These are phyloP conservation scores for Athalia cordata DNA, from an alignment of 2,888 invertebrate genomes.

Conservation along the genomic window DNA sequence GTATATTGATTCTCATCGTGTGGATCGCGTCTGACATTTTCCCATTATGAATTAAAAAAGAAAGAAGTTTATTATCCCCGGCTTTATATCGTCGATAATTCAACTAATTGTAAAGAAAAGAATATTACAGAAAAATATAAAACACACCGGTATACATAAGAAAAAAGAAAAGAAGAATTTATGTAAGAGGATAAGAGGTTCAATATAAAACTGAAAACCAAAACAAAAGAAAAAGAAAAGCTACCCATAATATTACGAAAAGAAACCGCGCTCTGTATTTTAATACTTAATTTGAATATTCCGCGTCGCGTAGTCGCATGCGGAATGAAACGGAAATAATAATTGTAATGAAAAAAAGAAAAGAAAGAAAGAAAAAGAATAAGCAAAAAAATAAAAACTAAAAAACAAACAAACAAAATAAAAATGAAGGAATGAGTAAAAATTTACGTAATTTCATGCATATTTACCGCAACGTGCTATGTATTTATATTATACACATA, in stretches of 20 bases:
- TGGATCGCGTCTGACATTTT: too few relatives aligned
- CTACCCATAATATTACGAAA: background rate
- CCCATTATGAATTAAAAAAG: too few relatives aligned
- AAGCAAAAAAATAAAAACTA: too few relatives aligned
- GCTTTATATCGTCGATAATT: too few relatives aligned
- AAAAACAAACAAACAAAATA: background rate
- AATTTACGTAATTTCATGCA: slow-evolving; percentile 23
- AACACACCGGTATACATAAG: background rate
- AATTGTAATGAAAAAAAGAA: slow-evolving; percentile 12
- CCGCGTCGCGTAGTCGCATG: slow-evolving; percentile 45
- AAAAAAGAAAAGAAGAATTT: background rate
- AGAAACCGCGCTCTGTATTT: slow-evolving; percentile 45
- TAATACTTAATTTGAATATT: slow-evolving; percentile 51
- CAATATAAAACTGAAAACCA: background rate
- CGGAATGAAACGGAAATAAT: slow-evolving; percentile 54
- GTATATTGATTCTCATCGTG: too few relatives aligned
- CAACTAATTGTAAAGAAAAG: background rate
- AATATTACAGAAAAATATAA: background rate
- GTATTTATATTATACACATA: background rate
- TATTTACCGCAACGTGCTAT: background rate
- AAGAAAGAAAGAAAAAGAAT: slow-evolving; percentile 19
- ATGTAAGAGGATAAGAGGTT: background rate
- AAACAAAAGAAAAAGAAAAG: slow-evolving; percentile 13
- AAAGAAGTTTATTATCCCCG: too few relatives aligned
- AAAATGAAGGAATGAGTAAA: background rate